Percentiles rank a stretch among this genome's conserved stretches.
phyloP scores from a whole-genome alignment of 1,140 invertebrate genomes.

The Lethrus apterus region DNA sequence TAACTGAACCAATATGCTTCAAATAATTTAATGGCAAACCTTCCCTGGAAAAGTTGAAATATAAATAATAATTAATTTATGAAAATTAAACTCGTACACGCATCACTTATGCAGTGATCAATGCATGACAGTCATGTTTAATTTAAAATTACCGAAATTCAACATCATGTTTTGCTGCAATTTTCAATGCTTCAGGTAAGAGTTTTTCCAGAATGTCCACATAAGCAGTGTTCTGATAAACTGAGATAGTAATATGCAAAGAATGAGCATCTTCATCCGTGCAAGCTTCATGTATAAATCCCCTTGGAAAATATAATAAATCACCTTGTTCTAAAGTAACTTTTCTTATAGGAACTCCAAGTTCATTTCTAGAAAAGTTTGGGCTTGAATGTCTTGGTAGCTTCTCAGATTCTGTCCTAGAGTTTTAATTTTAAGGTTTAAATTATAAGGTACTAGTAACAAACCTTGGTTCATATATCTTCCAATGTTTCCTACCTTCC shows the following conservation, averaged over 20 bases:
- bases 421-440: not conserved
- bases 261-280: conserved; percentile 73
- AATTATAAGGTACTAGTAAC: not conserved
- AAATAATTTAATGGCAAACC: conserved; percentile 77
- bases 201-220: conserved; percentile 77
- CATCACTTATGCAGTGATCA: too few relatives aligned
- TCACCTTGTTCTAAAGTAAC: conserved; percentile 78
- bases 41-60: conserved; percentile 42
- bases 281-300: conserved; percentile 85
- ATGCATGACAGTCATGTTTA: too few relatives aligned
- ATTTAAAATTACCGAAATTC: conserved; percentile 56
- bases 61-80: conserved; percentile 4
- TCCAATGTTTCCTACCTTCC: conserved; percentile 94
- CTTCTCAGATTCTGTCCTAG: conserved; percentile 8
- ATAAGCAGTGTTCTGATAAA: conserved; percentile 87
- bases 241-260: conserved; percentile 86
- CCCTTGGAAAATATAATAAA: conserved; percentile 86
- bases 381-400: conserved; percentile 74
- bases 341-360: conserved; percentile 76
- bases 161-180: conserved; percentile 61
- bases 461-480: conserved; percentile 66
- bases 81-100: conserved; percentile 1
- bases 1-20: conserved; percentile 61
- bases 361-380: conserved; percentile 73
- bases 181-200: conserved; percentile 68